phyloP scores from a whole-genome alignment of 1,140 invertebrate species.

The Cherax quadricarinatus region DNA sequence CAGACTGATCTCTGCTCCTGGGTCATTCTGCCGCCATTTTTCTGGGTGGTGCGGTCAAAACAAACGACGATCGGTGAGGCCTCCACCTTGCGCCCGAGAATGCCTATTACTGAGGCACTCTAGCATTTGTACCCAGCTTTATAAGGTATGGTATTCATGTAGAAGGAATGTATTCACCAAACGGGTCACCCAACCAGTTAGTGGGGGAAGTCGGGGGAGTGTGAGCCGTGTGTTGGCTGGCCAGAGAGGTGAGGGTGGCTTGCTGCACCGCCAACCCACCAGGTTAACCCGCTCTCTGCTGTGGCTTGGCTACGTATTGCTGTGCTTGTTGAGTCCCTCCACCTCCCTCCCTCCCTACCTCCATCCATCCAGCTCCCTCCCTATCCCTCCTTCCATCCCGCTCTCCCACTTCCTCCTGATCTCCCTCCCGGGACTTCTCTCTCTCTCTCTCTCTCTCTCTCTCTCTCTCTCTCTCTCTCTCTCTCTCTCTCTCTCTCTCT shows the following conservation, averaged over 20 bases:
- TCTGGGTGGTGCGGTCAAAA: not conserved
- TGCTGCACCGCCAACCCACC: not conserved
- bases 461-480: too few relatives aligned
- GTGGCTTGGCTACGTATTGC: not conserved
- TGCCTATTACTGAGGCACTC: conserved; percentile 32
- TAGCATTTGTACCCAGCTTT: conserved; percentile 45
- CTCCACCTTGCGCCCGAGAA: not conserved
- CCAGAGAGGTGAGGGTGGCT: not conserved
- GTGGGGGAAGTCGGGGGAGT: not conserved
- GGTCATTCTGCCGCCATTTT: not conserved
- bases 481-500: too few relatives aligned
- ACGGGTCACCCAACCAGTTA: conserved; percentile 37
- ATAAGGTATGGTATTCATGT: conserved; percentile 61
- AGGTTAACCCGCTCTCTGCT: not conserved
- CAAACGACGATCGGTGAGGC: not conserved
- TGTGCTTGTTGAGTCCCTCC: not conserved
- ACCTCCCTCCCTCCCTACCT: not conserved
- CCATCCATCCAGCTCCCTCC: not conserved
- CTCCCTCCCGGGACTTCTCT: too few relatives aligned
- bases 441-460: not conserved
- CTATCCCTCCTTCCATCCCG: not conserved
- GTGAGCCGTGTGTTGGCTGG: not conserved
- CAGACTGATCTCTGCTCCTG: not conserved
- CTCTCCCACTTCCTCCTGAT: too few relatives aligned
- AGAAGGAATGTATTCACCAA: conserved; percentile 53